Evolutionary conservation across 2,797 vertebrate genomes (phyloP).

Genomic region (Anomalospiza imberbis): DNA sequence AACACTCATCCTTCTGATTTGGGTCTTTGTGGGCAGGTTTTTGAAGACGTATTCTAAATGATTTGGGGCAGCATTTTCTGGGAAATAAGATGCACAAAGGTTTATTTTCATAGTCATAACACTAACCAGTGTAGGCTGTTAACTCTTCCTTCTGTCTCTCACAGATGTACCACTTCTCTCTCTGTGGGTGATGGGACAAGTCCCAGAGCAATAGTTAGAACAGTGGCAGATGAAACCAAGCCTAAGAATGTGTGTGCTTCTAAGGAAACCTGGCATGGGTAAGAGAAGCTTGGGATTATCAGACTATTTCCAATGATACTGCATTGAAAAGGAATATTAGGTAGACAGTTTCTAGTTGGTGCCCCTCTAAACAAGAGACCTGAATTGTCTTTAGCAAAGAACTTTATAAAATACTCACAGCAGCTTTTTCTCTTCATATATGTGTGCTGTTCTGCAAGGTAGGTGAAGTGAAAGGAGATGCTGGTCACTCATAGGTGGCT

Average conservation of each 20-base stretch:
- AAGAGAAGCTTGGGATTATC: constrained; percentile 36
- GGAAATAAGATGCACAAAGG: not conserved
- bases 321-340: not conserved
- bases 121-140: not conserved
- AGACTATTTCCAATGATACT: not conserved
- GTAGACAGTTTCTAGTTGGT: not conserved
- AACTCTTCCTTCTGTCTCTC: constrained; percentile 1
- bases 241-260: constrained; percentile 78
- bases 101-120: rapidly evolving
- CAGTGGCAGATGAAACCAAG: constrained; percentile 79
- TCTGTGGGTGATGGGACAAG: constrained; percentile 76
- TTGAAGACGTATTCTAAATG: rapidly evolving
- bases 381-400: not conserved
- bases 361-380: not conserved
- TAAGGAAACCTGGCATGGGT: constrained; percentile 97
- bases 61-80: not conserved
- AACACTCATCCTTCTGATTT: not conserved
- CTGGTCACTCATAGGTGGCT: not conserved
- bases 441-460: not conserved
- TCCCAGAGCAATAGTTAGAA: constrained; percentile 73
- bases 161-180: constrained; percentile 77
- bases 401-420: not conserved
- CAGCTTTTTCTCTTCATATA: not conserved
- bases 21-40: not conserved
- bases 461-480: not conserved